These are phyloP conservation scores for Cebus imitator DNA, from an alignment of 2,113 vertebrate species.

Conservation along the genomic window DNA sequence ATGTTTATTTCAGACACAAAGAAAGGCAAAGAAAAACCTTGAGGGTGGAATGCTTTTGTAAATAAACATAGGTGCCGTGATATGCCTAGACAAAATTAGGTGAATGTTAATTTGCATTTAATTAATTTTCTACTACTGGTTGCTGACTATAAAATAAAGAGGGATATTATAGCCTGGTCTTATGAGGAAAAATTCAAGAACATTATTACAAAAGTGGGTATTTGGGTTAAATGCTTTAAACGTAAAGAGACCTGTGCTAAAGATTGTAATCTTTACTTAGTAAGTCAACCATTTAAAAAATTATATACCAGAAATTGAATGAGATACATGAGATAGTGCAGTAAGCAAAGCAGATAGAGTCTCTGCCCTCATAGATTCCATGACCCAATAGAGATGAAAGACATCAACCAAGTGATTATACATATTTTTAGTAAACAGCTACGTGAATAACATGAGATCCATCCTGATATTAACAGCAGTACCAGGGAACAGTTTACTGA, in stretches of 20 bases:
- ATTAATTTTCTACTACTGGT: not conserved
- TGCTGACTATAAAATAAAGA: not conserved
- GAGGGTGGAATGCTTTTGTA: not conserved
- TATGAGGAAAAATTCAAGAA: not conserved
- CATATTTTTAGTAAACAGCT: not conserved
- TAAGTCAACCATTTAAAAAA: not conserved
- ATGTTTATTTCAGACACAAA: not conserved
- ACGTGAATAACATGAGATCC: not conserved
- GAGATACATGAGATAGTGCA: not conserved
- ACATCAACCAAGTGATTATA: not conserved
- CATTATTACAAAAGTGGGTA: not conserved
- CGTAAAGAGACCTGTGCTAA: not conserved
- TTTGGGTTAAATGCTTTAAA: not conserved
- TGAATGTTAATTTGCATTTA: not conserved
- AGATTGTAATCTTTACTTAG: not conserved
- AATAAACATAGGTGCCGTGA: not conserved
- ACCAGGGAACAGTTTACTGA: not conserved
- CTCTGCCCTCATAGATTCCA: not conserved
- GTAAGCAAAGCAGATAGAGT: not conserved
- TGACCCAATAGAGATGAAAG: not conserved
- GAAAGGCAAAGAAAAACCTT: not conserved
- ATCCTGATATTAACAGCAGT: not conserved
- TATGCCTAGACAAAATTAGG: not conserved
- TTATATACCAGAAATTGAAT: not conserved
- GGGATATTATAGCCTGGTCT: not conserved